Evolutionary conservation across 2,888 invertebrate species (phyloP).

Genomic region (Hipparchia semele): DNA sequence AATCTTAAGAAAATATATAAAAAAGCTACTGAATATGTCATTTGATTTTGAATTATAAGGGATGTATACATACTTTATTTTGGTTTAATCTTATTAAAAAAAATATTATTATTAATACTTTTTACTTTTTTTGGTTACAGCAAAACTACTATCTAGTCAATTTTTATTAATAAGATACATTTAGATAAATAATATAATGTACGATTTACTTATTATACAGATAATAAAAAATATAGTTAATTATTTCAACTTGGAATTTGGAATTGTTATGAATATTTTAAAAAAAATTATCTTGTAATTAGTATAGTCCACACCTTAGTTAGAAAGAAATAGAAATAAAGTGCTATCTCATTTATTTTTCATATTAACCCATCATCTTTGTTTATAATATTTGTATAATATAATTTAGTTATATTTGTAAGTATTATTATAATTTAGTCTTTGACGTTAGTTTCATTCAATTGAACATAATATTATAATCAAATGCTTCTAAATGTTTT

Average conservation of each 20-base stretch:
- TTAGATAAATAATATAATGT: slow-evolving; percentile 1
- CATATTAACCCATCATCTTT: not conserved
- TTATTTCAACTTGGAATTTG: slow-evolving; percentile 6
- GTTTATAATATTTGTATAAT: not conserved
- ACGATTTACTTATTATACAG: slow-evolving; percentile 1
- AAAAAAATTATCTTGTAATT: not conserved
- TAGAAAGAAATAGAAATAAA: not conserved
- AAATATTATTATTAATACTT: not conserved
- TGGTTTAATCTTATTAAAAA: not conserved
- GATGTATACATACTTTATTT: not conserved
- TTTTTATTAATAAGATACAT: slow-evolving; percentile 44
- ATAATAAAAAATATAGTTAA: slow-evolving; percentile 1
- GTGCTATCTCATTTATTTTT: not conserved
- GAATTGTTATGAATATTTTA: slow-evolving; percentile 6
- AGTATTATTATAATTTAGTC: too few relatives aligned
- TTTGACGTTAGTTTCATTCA: not conserved
- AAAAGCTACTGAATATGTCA: not conserved
- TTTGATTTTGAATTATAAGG: slow-evolving; percentile 7
- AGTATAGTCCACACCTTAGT: slow-evolving; percentile 14
- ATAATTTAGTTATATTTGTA: not conserved
- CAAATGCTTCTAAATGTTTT: not conserved
- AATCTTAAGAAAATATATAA: not conserved
- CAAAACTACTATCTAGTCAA: slow-evolving; percentile 73
- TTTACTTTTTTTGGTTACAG: slow-evolving; percentile 48
- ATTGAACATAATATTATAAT: too few relatives aligned